phyloP scores from a whole-genome alignment of 1,140 invertebrate genomes.

The Caenorhabditis inopinata region DNA sequence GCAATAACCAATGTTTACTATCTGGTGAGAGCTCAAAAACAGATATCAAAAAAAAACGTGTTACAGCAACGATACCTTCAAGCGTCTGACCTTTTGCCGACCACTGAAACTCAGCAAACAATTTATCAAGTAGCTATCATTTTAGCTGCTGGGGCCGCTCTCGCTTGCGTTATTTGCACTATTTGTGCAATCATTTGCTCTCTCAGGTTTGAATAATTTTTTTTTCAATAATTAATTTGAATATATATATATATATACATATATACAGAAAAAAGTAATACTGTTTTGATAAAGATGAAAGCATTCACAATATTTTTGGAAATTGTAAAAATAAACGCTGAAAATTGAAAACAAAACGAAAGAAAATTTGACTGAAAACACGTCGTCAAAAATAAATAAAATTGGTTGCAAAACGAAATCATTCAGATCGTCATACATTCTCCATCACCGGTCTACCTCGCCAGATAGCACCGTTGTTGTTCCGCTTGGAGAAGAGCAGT shows the following conservation, averaged over 20 bases:
- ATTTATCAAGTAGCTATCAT: slow-evolving; percentile 59
- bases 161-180: slow-evolving; percentile 57
- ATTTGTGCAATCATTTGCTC: slow-evolving; percentile 52
- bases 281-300: too few relatives aligned
- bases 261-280: too few relatives aligned
- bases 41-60: background rate
- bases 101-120: slow-evolving; percentile 48
- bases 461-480: slow-evolving; percentile 50
- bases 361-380: too few relatives aligned
- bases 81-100: slow-evolving; percentile 44
- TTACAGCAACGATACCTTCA: slow-evolving; percentile 35
- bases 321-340: too few relatives aligned
- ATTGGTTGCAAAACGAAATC: background rate
- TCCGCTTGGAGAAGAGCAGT: slow-evolving; percentile 51
- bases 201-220: slow-evolving; percentile 46
- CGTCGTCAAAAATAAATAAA: too few relatives aligned
- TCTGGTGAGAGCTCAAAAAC: slow-evolving; percentile 48
- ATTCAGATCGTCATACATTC: slow-evolving; percentile 56
- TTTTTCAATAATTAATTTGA: too few relatives aligned
- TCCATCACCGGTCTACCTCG: slow-evolving; percentile 51
- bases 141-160: slow-evolving; percentile 54
- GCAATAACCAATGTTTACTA: slow-evolving; percentile 65
- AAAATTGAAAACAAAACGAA: too few relatives aligned
- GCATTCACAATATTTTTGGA: too few relatives aligned
- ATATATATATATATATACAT: too few relatives aligned